A percentile compares a stretch with the other conserved stretches of the same genome.
These are phyloP conservation scores for Scalopus aquaticus DNA, from an alignment of 2,113 vertebrate genomes.

Conservation along the genomic window DNA sequence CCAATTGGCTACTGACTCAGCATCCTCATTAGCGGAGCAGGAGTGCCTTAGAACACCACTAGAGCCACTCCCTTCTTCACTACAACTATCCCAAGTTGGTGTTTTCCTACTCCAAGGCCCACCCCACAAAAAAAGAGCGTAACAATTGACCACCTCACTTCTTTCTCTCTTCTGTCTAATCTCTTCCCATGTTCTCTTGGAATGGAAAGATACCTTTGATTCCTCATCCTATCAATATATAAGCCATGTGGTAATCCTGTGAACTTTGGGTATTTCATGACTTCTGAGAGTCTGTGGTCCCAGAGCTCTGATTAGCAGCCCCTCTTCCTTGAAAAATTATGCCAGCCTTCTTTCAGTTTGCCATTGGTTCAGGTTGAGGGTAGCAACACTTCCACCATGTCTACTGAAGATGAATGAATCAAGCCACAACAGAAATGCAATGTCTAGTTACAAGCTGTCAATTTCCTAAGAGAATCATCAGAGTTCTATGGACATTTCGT, in stretches of 20 bases:
- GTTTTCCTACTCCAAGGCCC: background rate
- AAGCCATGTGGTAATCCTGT: background rate
- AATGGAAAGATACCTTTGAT: background rate
- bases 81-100: background rate
- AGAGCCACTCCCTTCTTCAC: background rate
- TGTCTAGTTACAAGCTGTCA: conserved; percentile 52
- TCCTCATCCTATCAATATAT: background rate
- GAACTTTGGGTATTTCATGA: background rate
- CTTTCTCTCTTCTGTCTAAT: background rate
- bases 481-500: background rate
- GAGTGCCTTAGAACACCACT: background rate
- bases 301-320: conserved; percentile 5
- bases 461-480: conserved; percentile 40
- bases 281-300: background rate
- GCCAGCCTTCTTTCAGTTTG: conserved; percentile 10
- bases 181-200: background rate
- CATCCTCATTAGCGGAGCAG: background rate
- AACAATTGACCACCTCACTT: background rate
- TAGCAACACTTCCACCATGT: background rate
- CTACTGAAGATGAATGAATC: conserved; percentile 40
- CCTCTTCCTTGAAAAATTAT: background rate
- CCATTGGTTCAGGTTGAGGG: background rate
- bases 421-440: background rate
- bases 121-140: background rate
- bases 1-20: background rate